phyloP scores from a whole-genome alignment of 2,888 invertebrate genomes.

The Ophion obscuratus region DNA sequence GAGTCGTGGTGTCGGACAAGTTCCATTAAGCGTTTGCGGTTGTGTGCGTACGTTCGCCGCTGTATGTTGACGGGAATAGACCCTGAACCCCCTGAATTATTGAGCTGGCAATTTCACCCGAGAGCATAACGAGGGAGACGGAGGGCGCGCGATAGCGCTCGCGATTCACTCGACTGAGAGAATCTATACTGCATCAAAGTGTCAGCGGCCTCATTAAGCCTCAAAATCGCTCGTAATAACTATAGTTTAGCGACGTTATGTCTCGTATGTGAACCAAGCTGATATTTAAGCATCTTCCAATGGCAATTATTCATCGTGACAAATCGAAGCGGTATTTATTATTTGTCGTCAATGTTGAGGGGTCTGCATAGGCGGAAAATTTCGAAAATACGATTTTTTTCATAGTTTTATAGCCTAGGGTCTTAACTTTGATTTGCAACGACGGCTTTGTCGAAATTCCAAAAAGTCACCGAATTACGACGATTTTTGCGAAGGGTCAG shows the following conservation, averaged over 20 bases:
- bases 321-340: background rate
- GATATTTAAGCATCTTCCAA: background rate
- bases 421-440: background rate
- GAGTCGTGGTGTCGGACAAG: slow-evolving; percentile 79
- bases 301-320: background rate
- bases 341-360: background rate
- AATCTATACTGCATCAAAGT: slow-evolving; percentile 78
- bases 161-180: slow-evolving; percentile 67
- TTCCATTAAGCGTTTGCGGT: slow-evolving; percentile 79
- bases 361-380: background rate
- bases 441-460: background rate
- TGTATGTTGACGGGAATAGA: slow-evolving; percentile 25
- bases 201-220: slow-evolving; percentile 82
- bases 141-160: slow-evolving; percentile 16
- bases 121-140: slow-evolving; percentile 11
- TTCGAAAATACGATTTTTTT: background rate
- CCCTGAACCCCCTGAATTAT: slow-evolving; percentile 79
- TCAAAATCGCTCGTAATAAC: slow-evolving; percentile 78
- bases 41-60: slow-evolving; percentile 30
- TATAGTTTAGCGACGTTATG: slow-evolving; percentile 55
- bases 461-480: background rate
- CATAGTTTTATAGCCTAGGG: background rate
- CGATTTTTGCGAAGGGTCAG: background rate
- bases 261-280: background rate
- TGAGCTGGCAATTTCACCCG: slow-evolving; percentile 81